Evolutionary conservation across 2,113 vertebrate species (phyloP).

Genomic region (Raphicerus campestris): DNA sequence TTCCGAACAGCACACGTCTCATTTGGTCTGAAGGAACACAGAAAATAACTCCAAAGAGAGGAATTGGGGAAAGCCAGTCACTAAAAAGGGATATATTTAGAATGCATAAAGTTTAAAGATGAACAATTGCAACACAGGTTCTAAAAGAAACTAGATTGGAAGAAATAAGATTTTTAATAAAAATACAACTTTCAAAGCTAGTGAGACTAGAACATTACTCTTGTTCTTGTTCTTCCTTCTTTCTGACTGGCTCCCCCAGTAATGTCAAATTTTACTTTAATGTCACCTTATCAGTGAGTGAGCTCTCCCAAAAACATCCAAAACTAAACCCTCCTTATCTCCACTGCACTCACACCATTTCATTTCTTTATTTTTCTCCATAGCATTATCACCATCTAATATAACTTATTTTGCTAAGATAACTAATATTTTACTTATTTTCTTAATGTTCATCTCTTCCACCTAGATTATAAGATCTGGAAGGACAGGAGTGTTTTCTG

Average conservation of each 20-base stretch:
- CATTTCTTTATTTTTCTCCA: background rate
- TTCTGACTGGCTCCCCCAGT: background rate
- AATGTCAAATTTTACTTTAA: background rate
- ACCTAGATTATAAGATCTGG: background rate
- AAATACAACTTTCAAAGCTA: background rate
- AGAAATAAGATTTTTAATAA: background rate
- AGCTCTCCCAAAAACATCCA: background rate
- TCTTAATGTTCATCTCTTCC: background rate
- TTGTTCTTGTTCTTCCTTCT: background rate
- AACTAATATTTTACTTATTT: background rate
- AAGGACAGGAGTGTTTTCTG: background rate
- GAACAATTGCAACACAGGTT: background rate
- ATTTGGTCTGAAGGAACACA: background rate
- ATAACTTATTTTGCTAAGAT: background rate
- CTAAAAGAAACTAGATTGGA: background rate
- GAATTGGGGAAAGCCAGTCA: background rate
- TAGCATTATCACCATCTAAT: background rate
- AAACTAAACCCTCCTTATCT: background rate
- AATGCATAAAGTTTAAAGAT: background rate
- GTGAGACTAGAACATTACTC: background rate
- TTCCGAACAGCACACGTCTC: conserved; percentile 36
- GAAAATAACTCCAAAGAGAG: conserved; percentile 29
- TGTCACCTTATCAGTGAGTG: background rate
- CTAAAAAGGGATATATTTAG: background rate
- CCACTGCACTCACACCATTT: background rate